Conservation (phyloP, 2,888 invertebrate genomes). For the Synergus gifuensis region DNA sequence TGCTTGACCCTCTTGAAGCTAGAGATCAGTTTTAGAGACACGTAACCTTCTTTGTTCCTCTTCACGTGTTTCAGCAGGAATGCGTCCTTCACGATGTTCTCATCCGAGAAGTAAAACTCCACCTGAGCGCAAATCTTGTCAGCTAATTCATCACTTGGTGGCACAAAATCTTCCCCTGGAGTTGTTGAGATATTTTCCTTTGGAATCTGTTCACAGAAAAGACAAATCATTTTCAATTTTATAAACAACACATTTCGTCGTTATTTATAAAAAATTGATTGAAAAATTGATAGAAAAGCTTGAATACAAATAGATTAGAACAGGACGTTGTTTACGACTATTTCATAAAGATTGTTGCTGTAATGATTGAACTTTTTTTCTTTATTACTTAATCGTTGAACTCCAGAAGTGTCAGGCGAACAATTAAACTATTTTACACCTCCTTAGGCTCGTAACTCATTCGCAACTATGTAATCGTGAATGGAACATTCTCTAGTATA, state of each 20-base stretch:
- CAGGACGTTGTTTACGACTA: neutral
- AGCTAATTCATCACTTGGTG: constrained; percentile 87
- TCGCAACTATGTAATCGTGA: constrained; percentile 28
- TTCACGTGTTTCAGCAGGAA: constrained; percentile 96
- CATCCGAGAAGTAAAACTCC: constrained; percentile 97
- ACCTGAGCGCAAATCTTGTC: constrained; percentile 91
- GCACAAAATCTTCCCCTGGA: constrained; percentile 68
- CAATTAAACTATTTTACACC: constrained; percentile 33
- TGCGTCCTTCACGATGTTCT: constrained; percentile 96
- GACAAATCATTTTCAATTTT: neutral
- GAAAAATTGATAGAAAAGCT: neutral
- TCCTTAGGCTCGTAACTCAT: constrained; percentile 29
- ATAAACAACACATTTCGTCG: neutral
- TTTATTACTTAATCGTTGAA: neutral
- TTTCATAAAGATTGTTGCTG: neutral
- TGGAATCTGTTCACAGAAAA: constrained; percentile 33
- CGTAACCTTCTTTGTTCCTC: constrained; percentile 96
- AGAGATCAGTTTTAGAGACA: constrained; percentile 95
- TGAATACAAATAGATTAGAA: neutral
- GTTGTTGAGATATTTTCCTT: constrained; percentile 26
- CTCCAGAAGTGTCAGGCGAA: constrained; percentile 10
- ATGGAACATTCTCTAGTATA: constrained; percentile 23
- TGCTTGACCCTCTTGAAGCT: constrained; percentile 97
- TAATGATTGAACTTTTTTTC: neutral
- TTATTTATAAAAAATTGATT: neutral